Evolutionary conservation across 2,797 vertebrate species (phyloP).

Genomic region (Erpetoichthys calabaricus): DNA sequence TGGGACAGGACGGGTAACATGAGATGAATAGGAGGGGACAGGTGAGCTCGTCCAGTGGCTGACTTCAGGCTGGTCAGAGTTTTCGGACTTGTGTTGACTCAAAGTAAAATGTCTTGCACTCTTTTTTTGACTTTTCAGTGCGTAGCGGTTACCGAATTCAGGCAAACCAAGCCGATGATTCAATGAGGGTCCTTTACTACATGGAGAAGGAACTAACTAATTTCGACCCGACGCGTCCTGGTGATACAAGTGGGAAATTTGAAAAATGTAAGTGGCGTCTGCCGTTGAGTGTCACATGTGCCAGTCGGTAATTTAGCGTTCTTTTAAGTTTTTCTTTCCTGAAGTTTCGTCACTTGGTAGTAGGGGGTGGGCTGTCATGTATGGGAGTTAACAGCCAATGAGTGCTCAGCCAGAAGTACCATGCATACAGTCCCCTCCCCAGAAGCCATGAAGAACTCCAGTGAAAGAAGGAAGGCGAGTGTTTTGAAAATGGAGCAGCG

Average conservation of each 20-base stretch:
- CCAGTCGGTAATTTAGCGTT: too few relatives aligned
- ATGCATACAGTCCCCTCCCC: too few relatives aligned
- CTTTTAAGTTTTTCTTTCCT: neutral
- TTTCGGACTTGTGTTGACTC: too few relatives aligned
- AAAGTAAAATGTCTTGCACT: neutral
- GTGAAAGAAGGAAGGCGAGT: too few relatives aligned
- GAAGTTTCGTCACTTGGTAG: too few relatives aligned
- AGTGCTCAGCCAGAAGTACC: too few relatives aligned
- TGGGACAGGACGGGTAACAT: neutral
- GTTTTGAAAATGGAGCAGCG: too few relatives aligned
- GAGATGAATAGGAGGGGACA: neutral
- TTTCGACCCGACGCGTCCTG: slow-evolving; percentile 62
- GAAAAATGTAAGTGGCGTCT: slow-evolving; percentile 54
- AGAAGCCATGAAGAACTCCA: too few relatives aligned
- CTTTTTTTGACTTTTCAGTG: slow-evolving; percentile 27
- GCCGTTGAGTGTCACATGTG: too few relatives aligned
- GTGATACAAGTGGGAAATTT: slow-evolving; percentile 37
- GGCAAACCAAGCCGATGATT: slow-evolving; percentile 73
- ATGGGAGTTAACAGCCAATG: too few relatives aligned
- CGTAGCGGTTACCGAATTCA: slow-evolving; percentile 81
- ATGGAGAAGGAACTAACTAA: slow-evolving; percentile 81
- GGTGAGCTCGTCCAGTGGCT: neutral
- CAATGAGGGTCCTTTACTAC: slow-evolving; percentile 77
- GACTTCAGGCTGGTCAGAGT: too few relatives aligned
- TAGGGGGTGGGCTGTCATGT: too few relatives aligned